Evolutionary conservation across 2,888 invertebrate species (phyloP).

Genomic region (Caenorhabditis macrosperma): DNA sequence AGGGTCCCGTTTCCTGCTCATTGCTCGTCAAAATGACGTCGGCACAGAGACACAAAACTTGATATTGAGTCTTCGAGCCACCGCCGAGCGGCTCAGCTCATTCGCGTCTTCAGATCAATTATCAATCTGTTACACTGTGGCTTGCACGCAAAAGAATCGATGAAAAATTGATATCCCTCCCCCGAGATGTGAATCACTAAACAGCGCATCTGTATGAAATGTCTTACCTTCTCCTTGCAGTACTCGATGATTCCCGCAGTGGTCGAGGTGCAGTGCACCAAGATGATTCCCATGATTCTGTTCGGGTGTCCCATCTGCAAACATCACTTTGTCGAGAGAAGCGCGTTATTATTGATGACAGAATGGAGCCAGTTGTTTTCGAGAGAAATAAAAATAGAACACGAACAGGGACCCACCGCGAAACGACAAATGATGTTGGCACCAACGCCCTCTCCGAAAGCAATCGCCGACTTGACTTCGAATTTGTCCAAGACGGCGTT

Average conservation of each 20-base stretch:
- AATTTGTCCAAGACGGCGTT: constrained; percentile 89
- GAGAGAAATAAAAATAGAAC: background rate
- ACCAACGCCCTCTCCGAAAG: constrained; percentile 91
- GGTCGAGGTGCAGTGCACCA: constrained; percentile 91
- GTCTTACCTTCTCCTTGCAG: constrained; percentile 87
- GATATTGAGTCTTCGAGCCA: constrained; percentile 12
- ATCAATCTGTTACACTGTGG: constrained; percentile 45
- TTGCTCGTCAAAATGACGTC: constrained; percentile 51
- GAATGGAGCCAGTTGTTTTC: background rate
- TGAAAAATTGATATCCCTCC: constrained; percentile 10
- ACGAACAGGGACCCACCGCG: constrained; percentile 82
- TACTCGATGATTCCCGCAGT: constrained; percentile 90
- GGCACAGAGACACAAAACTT: constrained; percentile 7
- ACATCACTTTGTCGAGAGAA: constrained; percentile 9
- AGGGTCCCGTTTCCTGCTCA: constrained; percentile 20
- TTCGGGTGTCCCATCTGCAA: constrained; percentile 86
- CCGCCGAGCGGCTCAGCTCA: background rate
- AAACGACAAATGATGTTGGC: constrained; percentile 91
- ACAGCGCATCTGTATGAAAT: too few relatives aligned
- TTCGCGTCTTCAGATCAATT: constrained; percentile 44
- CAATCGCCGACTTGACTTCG: constrained; percentile 87
- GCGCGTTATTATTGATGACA: too few relatives aligned
- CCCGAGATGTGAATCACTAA: too few relatives aligned
- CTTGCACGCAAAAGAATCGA: constrained; percentile 16
- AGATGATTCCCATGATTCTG: constrained; percentile 87